Conservation (phyloP, 2,888 invertebrate species). For the Microctonus brassicae region DNA sequence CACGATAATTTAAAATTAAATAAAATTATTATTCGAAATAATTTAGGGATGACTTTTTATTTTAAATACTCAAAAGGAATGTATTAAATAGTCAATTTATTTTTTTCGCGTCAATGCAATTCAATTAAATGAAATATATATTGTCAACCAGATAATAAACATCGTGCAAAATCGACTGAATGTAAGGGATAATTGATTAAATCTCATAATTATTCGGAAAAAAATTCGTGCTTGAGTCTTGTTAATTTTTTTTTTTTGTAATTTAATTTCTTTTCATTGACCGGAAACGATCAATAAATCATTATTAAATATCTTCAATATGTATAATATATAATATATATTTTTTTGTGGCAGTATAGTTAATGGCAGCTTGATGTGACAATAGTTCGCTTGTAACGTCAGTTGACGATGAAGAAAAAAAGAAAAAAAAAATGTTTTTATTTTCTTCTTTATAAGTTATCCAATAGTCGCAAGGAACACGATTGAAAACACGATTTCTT, state of each 20-base stretch:
- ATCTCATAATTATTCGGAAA: background rate
- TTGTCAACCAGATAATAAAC: background rate
- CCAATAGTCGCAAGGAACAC: background rate
- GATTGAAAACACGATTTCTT: background rate
- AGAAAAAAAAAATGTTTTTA: background rate
- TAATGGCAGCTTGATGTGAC: conserved; percentile 65
- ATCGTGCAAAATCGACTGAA: conserved; percentile 3
- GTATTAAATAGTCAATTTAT: background rate
- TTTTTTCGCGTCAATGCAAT: background rate
- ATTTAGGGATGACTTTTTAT: too few species aligned
- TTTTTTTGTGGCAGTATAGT: conserved; percentile 64
- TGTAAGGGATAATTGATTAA: too few species aligned
- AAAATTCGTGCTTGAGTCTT: background rate
- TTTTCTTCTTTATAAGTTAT: background rate
- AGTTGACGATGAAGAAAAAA: background rate
- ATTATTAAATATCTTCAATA: conserved; percentile 11
- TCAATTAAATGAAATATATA: background rate
- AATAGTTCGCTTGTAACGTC: conserved; percentile 49
- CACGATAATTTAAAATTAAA: background rate
- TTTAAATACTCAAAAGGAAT: background rate
- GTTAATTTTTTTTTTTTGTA: background rate
- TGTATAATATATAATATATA: conserved; percentile 40
- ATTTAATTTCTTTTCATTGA: background rate
- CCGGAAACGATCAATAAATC: conserved; percentile 30
- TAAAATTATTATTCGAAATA: background rate